Evolutionary conservation across 1,140 invertebrate species (phyloP).

Genomic region (Zaprionus lachaisei): DNA sequence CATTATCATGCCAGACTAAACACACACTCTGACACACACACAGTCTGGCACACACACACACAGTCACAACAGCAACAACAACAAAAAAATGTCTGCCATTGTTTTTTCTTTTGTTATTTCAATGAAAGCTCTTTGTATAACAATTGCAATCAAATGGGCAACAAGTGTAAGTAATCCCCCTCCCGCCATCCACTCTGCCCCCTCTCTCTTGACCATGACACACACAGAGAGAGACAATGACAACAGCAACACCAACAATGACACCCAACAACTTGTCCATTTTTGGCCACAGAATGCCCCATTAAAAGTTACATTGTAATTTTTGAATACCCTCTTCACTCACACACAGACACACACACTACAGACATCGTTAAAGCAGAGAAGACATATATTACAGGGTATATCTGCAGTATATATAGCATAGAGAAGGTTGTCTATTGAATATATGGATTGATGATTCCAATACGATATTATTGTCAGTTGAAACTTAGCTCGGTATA

Average conservation of each 20-base stretch:
- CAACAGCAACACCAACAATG: slow-evolving; percentile 41
- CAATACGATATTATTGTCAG: too few relatives aligned
- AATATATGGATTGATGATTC: too few relatives aligned
- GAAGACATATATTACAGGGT: background rate
- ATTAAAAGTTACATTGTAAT: slow-evolving; percentile 70
- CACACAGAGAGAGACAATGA: slow-evolving; percentile 24
- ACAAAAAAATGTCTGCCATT: slow-evolving; percentile 59
- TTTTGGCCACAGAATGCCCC: slow-evolving; percentile 74
- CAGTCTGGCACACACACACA: slow-evolving; percentile 3
- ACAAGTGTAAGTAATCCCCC: slow-evolving; percentile 49
- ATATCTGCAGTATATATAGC: background rate
- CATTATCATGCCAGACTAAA: slow-evolving; percentile 69
- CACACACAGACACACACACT: too few relatives aligned
- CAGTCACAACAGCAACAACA: slow-evolving; percentile 14
- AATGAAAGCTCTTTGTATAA: slow-evolving; percentile 78
- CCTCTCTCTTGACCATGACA: slow-evolving; percentile 16
- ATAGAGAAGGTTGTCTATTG: background rate
- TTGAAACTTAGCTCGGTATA: too few relatives aligned
- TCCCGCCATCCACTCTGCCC: background rate
- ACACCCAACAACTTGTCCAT: slow-evolving; percentile 60
- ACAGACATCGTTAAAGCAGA: background rate
- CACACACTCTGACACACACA: slow-evolving; percentile 40
- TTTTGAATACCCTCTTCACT: slow-evolving; percentile 23
- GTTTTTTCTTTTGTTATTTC: slow-evolving; percentile 75
- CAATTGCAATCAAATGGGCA: slow-evolving; percentile 60